Evolutionary conservation across 2,888 invertebrate species (phyloP).

Genomic region (Campopleginae sp.): DNA sequence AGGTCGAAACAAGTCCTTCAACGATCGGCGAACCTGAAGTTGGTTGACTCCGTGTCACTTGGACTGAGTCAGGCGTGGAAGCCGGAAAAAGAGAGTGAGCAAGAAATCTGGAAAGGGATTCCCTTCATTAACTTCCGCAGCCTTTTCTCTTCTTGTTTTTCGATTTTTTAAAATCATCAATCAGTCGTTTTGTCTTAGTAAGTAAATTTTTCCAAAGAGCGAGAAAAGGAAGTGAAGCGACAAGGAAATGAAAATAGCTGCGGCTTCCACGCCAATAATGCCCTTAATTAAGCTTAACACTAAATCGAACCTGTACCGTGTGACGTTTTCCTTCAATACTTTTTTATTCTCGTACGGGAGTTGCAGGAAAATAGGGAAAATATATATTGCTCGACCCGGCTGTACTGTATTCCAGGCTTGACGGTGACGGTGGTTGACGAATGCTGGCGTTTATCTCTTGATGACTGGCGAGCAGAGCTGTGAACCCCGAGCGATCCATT

Average conservation of each 20-base stretch:
- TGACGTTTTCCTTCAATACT: slow-evolving; percentile 13
- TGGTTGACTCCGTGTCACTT: slow-evolving; percentile 84
- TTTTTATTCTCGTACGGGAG: slow-evolving; percentile 8
- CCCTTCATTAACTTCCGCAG: slow-evolving; percentile 55
- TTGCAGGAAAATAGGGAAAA: slow-evolving; percentile 76
- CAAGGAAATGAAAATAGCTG: slow-evolving; percentile 47
- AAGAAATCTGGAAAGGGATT: slow-evolving; percentile 69
- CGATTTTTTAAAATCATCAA: slow-evolving; percentile 10
- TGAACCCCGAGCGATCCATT: slow-evolving; percentile 72
- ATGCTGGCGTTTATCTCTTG: slow-evolving; percentile 75
- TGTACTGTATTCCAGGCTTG: slow-evolving; percentile 78
- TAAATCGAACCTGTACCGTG: slow-evolving; percentile 10
- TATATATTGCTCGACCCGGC: slow-evolving; percentile 80
- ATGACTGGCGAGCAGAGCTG: slow-evolving; percentile 78
- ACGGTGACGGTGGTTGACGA: slow-evolving; percentile 69
- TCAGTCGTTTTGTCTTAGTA: neutral
- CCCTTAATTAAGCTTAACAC: slow-evolving; percentile 75
- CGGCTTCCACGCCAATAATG: slow-evolving; percentile 77
- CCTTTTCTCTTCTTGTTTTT: slow-evolving; percentile 50
- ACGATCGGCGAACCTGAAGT: slow-evolving; percentile 77
- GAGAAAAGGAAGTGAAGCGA: slow-evolving; percentile 59
- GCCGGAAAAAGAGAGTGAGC: slow-evolving; percentile 67
- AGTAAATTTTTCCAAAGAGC: slow-evolving; percentile 10
- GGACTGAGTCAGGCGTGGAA: slow-evolving; percentile 82
- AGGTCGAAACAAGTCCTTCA: slow-evolving; percentile 34